Base-by-base conservation (phyloP, 2,797 vertebrate genomes). In the Anas bahamensis region DNA sequence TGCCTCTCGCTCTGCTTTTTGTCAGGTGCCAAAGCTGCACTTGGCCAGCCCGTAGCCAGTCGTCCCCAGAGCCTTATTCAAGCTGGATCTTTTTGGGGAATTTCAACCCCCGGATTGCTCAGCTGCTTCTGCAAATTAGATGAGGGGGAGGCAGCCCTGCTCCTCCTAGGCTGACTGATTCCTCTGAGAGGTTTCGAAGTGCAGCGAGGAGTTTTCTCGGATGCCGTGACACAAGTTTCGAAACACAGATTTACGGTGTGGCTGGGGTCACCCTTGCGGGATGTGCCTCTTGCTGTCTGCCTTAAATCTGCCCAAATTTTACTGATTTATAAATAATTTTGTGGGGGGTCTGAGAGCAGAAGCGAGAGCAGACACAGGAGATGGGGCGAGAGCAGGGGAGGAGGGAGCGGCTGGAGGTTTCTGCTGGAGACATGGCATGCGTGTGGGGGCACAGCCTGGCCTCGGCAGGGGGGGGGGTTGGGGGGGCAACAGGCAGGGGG, bases 31-130 rank as follows among this genome's bases (percentile, higher is more conserved):
- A 94, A 77, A 84, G 59, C 48, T 71, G 35, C 52, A 8, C 24
- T 42, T 90, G 90, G 69, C 88, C 93, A 95, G 17, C 84, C 53
- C 84, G 88, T 83, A 83, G 80, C 50, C 41, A 14, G 60, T 86
- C 71, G 39, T 35, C 29, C 71, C 0, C 6, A 88, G 64, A 88
- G 63, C 59, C 55, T 85, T 70, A 57, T 76, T 87, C 70, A 70
- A 93, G 28, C 13, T 73, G 48, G 48, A 44, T 42, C 33, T 86
- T 66, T 90, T 14, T 57, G 61, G 89, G 88, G 64, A 90, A 76
- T 89, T 95, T 90, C 76, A 86, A 73, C 39, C 39, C 22, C 89
- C 14, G 44, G 70, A 70, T 82, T 75, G 64, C 52, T 94, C 89
- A 92, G 77, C 70, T 88, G 70, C 35, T 86, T 73, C 70, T 64